A percentile compares a stretch with the other conserved stretches of the same genome.
Evolutionary conservation across 2,888 invertebrate genomes (phyloP).

Genomic region (Hyposoter dolosus): DNA sequence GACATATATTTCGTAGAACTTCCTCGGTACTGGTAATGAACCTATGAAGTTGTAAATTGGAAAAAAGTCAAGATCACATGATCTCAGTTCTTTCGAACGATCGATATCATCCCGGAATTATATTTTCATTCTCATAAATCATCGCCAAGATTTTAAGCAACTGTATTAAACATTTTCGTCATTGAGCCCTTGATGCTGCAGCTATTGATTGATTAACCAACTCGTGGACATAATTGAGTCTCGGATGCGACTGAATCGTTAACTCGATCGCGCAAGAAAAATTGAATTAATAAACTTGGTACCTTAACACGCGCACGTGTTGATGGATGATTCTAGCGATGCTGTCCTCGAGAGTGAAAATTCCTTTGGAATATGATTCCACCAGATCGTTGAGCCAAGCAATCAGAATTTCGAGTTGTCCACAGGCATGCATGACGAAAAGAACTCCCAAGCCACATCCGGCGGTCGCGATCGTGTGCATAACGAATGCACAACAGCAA

Average conservation of each 20-base stretch:
- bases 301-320: constrained; percentile 63
- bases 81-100: neutral
- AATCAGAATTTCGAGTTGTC: constrained; percentile 69
- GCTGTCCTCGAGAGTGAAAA: constrained; percentile 29
- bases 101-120: neutral
- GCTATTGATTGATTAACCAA: neutral
- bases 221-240: neutral
- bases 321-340: constrained; percentile 39
- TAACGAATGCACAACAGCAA: constrained; percentile 72
- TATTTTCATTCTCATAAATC: neutral
- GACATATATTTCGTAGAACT: constrained; percentile 68
- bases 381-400: constrained; percentile 59
- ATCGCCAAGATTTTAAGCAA: neutral
- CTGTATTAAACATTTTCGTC: neutral
- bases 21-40: constrained; percentile 62
- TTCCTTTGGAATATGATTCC: constrained; percentile 12
- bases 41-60: constrained; percentile 34
- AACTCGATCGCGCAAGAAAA: neutral
- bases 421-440: constrained; percentile 75
- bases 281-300: neutral
- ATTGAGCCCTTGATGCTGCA: neutral
- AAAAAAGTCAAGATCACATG: neutral
- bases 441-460: constrained; percentile 74
- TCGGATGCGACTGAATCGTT: neutral
- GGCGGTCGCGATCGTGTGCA: constrained; percentile 71